Evolutionary conservation across 2,797 vertebrate genomes (phyloP).

Genomic region (Uromys caudimaculatus): DNA sequence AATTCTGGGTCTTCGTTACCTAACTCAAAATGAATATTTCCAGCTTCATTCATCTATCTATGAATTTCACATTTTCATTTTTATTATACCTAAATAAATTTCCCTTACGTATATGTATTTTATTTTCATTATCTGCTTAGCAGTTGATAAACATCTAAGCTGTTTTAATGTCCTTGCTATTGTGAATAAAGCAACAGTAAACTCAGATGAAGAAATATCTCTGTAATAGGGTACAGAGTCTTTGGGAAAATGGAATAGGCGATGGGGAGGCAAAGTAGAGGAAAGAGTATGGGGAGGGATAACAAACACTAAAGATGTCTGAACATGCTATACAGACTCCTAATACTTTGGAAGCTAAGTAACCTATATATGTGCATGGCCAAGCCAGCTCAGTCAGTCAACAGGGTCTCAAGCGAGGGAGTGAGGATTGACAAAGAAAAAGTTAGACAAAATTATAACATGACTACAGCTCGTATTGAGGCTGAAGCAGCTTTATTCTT

Average conservation of each 20-base stretch:
- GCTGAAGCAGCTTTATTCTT: too few species aligned
- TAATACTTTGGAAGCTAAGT: neutral
- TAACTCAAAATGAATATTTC: neutral
- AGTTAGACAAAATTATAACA: too few species aligned
- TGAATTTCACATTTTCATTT: neutral
- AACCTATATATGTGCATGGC: too few species aligned
- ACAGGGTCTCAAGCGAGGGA: too few species aligned
- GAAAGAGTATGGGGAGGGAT: neutral
- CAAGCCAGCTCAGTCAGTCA: too few species aligned
- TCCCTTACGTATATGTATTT: neutral
- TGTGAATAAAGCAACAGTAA: too few species aligned
- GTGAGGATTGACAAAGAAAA: too few species aligned
- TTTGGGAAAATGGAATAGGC: neutral
- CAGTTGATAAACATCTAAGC: neutral
- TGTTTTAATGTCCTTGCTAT: neutral
- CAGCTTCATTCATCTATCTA: neutral
- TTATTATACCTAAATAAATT: neutral
- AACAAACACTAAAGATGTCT: neutral
- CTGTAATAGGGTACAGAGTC: neutral
- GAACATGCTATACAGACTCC: neutral
- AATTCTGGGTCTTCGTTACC: neutral
- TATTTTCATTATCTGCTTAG: neutral
- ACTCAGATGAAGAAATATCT: neutral
- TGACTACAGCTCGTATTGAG: too few species aligned
- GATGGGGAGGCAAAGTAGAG: neutral